Evolutionary conservation across 2,888 invertebrate genomes (phyloP), one percentile per base, ranked within the genome.

Genomic region (Diarsia brunnea): DNA sequence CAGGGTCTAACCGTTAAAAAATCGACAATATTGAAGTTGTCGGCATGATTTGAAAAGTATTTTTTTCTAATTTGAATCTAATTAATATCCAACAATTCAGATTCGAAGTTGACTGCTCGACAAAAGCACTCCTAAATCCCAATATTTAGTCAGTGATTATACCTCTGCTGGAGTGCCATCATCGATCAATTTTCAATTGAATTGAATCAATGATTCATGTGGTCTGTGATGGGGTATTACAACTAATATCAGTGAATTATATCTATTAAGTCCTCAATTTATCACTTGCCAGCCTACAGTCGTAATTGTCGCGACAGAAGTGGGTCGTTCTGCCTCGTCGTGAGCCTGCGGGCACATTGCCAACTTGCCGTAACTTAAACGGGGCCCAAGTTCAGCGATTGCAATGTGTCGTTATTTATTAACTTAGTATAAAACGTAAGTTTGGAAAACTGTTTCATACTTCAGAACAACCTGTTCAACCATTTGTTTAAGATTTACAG

Each of bases 341-440:
- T 16, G 16, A 43, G 43, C 63, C 63, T 63, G 63, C 82, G 82
- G 90, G 90, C 90, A 87, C 84, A 81, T 84, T 91, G 91, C 92
- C 91, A 90, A 89, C 83, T 89, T 86, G 84, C 79, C 75, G 72
- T 80, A 87, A 88, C 85, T 85, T 88, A 75, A 81, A 79, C 88
- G 78, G 85, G 81, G 83, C 84, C 86, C 86, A 87, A 89, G 88
- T 88, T 89, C 87, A 88, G 73, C 65, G 21, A 78, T 78, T 84
- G 65, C 86, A 64, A 73, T 73, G 60, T 71, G 63, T 69, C 67
- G 71, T 73, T 77, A 75, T 84, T 77, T 87, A 79, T 70, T 63
- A 47, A 81, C 74, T 77, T 38, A 53, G 58, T 49, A 72, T 64
- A 38, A 79, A 75, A 72, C 65, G 67, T 70, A 61, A 55, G 60